These are phyloP conservation scores for Caenorhabditis wallacei DNA, from an alignment of 2,888 invertebrate species.

Conservation along the genomic window DNA sequence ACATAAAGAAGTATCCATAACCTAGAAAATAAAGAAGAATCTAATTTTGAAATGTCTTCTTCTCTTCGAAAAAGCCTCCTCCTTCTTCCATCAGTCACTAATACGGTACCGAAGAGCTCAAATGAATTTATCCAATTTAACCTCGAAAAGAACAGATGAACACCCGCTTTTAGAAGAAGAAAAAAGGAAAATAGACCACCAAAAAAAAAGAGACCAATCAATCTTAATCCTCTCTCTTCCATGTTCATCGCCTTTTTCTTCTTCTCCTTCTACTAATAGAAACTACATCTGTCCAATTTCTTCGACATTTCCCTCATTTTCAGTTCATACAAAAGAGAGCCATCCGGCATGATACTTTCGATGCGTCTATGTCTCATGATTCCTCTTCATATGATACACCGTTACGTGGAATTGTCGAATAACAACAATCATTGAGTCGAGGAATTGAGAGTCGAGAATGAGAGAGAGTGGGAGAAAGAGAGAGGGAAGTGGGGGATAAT, in stretches of 20 bases:
- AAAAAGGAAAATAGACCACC: conserved; percentile 17
- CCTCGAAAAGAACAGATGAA: conserved; percentile 42
- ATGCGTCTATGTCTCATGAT: conserved; percentile 15
- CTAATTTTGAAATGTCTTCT: no score
- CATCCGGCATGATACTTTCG: not conserved
- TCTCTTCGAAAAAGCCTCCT: no score
- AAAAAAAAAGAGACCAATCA: conserved; percentile 46
- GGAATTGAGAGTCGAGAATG: no score
- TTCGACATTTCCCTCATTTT: not conserved
- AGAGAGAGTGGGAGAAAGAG: not conserved
- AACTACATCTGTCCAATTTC: conserved; percentile 38
- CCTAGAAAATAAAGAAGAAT: no score
- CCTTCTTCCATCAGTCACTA: not conserved
- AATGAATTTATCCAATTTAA: conserved; percentile 14
- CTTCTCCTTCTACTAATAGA: conserved; percentile 1
- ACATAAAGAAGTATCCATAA: no score
- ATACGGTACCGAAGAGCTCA: conserved; percentile 3
- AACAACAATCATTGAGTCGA: no score
- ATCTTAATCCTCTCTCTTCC: conserved; percentile 56
- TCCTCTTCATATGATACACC: not conserved
- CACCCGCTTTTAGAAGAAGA: conserved; percentile 4
- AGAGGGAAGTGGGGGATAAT: conserved; percentile 5
- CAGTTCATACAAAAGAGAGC: not conserved
- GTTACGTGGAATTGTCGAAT: not conserved
- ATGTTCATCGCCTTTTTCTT: conserved; percentile 20